Evolutionary conservation across 2,113 vertebrate species (phyloP), one percentile per base, ranked within the genome.

Genomic region (Tricholaema leucomelas): DNA sequence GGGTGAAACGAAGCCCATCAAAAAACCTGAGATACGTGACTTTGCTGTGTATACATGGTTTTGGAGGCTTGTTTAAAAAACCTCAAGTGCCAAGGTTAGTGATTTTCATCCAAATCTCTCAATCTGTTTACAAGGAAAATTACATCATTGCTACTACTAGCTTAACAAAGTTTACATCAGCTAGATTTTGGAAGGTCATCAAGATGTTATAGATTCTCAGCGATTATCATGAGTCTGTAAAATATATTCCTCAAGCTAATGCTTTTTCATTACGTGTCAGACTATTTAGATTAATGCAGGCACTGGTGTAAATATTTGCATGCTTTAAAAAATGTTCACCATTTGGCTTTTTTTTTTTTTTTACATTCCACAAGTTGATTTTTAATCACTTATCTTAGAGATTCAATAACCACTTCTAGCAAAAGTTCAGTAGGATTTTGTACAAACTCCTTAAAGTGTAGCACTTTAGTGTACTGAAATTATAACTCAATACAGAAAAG

Each of bases 171-270:
- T 97, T 97, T 97, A 95, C 31, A 88, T 69, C 48, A 1, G 25
- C 5, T 33, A 71, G n/a, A 66, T 88, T 96, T 91, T 94, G 85
- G 71, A 95, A 93, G 78, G 71, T 79, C 93, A 92, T 93, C 74
- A 70, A 96, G 91, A 92, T 81, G 25, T 7, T n/a, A 70, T 27
- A 82, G 88, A 96, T 92, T 59, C 77, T 71, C 60, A 35, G 76
- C 78, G 73, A 90, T 85, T 52, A 84, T 59, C 1, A 0, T 2
- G 50, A 73, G 11, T 88, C 80, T 85, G 55, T 58, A 36, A 60
- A 92, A 96, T 65, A n/a, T 56, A 59, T 91, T 93, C 75, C 86
- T 93, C 71, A 87, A 56, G 76, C 61, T 79, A 89, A 83, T 42
- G 40, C 52, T 80, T 83, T 81, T 64, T 77, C 55, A 8, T 24